phyloP scores from a whole-genome alignment of 2,888 invertebrate species.

The Hypselothyrea guttata region DNA sequence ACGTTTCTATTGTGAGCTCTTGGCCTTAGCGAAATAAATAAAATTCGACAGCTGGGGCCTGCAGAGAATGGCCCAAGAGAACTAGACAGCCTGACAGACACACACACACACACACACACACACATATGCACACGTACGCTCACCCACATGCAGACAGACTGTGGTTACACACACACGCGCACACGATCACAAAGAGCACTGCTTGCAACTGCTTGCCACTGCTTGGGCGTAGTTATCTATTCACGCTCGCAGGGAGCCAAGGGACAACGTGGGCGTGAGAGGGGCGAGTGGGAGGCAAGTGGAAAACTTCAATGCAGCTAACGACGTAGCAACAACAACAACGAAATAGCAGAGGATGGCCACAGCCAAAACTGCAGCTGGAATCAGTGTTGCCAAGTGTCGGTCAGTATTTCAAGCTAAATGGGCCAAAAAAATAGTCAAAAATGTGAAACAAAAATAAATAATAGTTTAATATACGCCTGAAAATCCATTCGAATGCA shows the following conservation, averaged over 20 bases:
- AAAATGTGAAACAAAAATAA: too few relatives aligned
- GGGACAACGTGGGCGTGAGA: slow-evolving; percentile 23
- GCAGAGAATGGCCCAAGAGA: slow-evolving; percentile 41
- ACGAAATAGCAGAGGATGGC: slow-evolving; percentile 21
- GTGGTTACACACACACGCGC: slow-evolving; percentile 43
- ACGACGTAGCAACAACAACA: slow-evolving; percentile 65
- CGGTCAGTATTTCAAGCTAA: too few relatives aligned
- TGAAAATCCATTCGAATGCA: too few relatives aligned
- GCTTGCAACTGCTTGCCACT: slow-evolving; percentile 26
- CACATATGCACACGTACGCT: background rate
- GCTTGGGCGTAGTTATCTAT: slow-evolving; percentile 71
- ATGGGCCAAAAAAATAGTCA: too few relatives aligned
- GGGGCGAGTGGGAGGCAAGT: background rate
- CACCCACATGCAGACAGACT: slow-evolving; percentile 59
- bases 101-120: slow-evolving; percentile 41
- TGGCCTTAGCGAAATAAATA: slow-evolving; percentile 76
- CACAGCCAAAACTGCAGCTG: slow-evolving; percentile 12
- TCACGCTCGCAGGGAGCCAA: slow-evolving; percentile 71
- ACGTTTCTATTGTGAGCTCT: slow-evolving; percentile 77
- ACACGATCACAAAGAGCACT: slow-evolving; percentile 16
- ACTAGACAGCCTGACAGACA: slow-evolving; percentile 19
- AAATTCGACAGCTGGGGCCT: slow-evolving; percentile 68
- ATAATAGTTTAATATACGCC: too few relatives aligned
- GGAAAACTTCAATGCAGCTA: slow-evolving; percentile 72
- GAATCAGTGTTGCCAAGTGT: too few relatives aligned